Evolutionary conservation across 92 coral and sea anemone species (phyloP), one percentile per base, ranked within the genome.

Genomic region (Epizoanthus ramosus): DNA sequence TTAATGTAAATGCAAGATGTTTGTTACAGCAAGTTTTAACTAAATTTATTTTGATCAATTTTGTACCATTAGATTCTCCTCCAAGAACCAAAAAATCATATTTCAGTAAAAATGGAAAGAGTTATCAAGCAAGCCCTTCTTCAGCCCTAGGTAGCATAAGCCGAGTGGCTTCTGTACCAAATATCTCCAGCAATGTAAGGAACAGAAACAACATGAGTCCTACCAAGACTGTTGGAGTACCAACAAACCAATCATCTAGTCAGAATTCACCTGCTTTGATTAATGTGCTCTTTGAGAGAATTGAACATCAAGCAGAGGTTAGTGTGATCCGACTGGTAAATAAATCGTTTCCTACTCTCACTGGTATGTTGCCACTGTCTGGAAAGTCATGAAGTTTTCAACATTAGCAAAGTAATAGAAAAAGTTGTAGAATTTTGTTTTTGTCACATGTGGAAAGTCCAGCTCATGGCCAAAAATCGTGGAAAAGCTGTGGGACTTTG

Each of bases 231-330:
- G 84, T 85, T 67, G 89, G 89, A 28, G 50, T 84, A 59, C 65
- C 87, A 72, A 84, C 82, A 15, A 83, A 52, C 77, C 87, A 68
- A 37, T 43, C 74, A 45, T 66, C 93, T 21, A 85, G 92, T 70
- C 89, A 89, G 80, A 86, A 72, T 21, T 93, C 98, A 21, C 92
- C 95, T 1, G 93, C 97, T 19, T 82, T 95, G 35, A 88, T 95
- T n/a, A 92, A 91, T 88, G 90, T 90, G 22, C 86, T 95, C 81
- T 89, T 88, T 89, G 98, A 95, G 39, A 93, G 92, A 79, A 81
- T 95, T 35, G 95, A 95, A 85, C 92, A 89, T 31, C 98, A 95
- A 71, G 86, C 94, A 7, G 90, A 95, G 95, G 98, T 95, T 82
- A 45, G 63, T 13, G 43, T 37, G 43, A 37, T 37, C 43, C 3